Evolutionary conservation across 2,113 vertebrate species (phyloP).

Genomic region (Callaeas wilsoni): DNA sequence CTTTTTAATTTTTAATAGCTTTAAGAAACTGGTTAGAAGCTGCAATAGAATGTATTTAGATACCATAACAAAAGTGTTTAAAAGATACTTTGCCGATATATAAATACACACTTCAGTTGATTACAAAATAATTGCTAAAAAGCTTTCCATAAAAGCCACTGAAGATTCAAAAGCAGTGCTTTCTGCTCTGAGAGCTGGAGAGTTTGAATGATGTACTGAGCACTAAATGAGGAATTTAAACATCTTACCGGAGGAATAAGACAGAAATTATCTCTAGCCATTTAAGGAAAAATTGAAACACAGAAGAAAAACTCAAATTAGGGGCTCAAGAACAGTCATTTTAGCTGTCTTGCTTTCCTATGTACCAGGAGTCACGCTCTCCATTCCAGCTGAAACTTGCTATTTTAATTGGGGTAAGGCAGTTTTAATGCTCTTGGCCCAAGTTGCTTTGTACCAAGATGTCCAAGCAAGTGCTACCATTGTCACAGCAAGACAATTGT

Average conservation of each 20-base stretch:
- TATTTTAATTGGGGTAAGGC: not conserved
- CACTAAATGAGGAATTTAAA: not conserved
- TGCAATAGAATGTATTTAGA: not conserved
- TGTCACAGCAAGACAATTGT: not conserved
- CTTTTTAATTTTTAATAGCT: not conserved
- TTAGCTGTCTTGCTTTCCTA: not conserved
- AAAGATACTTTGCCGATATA: not conserved
- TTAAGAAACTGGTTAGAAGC: not conserved
- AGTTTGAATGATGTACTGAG: not conserved
- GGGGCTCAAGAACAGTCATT: not conserved
- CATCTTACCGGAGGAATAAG: not conserved
- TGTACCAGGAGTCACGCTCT: not conserved
- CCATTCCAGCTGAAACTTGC: not conserved
- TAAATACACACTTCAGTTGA: not conserved
- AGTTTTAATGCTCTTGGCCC: not conserved
- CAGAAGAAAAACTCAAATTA: not conserved
- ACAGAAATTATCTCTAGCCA: not conserved
- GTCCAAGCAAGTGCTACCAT: not conserved
- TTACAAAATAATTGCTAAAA: not conserved
- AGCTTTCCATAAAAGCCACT: not conserved
- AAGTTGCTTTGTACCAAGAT: not conserved
- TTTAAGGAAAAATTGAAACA: not conserved
- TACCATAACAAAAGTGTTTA: not conserved
- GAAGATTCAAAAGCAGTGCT: not conserved
- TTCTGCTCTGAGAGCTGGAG: not conserved